Conservation (phyloP, 2,888 invertebrate genomes). For the Augiades crinisus region DNA sequence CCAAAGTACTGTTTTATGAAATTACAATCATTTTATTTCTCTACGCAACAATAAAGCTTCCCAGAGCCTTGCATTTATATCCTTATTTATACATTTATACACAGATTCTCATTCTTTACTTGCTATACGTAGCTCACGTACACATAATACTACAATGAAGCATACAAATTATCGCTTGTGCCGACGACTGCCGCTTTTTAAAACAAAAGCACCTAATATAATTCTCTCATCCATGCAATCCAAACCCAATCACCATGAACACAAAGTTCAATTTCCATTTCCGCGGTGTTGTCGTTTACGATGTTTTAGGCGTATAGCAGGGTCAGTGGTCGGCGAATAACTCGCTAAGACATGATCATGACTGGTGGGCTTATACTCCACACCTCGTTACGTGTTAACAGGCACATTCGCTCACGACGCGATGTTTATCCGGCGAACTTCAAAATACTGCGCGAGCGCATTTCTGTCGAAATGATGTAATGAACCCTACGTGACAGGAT, state of each 20-base stretch:
- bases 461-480: constrained; percentile 60
- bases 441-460: constrained; percentile 55
- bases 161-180: constrained; percentile 77
- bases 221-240: constrained; percentile 31
- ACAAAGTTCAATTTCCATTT: constrained; percentile 40
- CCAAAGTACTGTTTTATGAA: too few species aligned
- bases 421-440: constrained; percentile 74
- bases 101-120: constrained; percentile 61
- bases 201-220: constrained; percentile 52
- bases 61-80: constrained; percentile 50
- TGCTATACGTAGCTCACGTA: constrained; percentile 72
- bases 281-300: constrained; percentile 33
- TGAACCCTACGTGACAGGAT: constrained; percentile 61
- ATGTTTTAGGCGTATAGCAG: constrained; percentile 46
- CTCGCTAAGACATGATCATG: constrained; percentile 79
- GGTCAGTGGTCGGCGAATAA: constrained; percentile 79
- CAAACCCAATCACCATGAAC: constrained; percentile 30
- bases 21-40: neutral
- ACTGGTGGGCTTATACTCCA: constrained; percentile 78
- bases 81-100: constrained; percentile 62
- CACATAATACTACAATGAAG: constrained; percentile 76
- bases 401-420: constrained; percentile 78
- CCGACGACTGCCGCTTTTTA: constrained; percentile 58
- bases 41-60: constrained; percentile 6
- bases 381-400: constrained; percentile 81